These are phyloP conservation scores for Scolopax mira DNA, from an alignment of 2,113 vertebrate genomes.

Conservation along the genomic window DNA sequence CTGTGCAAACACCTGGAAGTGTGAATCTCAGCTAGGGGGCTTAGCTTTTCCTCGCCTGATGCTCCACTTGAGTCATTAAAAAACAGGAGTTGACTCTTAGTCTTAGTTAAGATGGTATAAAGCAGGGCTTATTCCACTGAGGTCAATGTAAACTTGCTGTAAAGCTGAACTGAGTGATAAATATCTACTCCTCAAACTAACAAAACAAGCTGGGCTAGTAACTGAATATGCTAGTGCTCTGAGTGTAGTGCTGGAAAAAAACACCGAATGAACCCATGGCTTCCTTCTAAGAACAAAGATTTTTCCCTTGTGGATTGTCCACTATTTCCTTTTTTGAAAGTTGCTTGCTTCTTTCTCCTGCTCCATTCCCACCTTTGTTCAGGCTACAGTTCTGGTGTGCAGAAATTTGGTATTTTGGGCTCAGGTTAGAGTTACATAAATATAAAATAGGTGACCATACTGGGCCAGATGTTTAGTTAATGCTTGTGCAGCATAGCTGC, in stretches of 20 bases:
- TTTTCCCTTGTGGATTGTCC: background rate
- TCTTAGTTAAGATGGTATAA: background rate
- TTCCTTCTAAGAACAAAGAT: background rate
- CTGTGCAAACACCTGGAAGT: rapidly evolving
- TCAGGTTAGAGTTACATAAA: background rate
- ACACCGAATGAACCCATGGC: background rate
- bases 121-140: background rate
- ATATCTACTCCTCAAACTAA: background rate
- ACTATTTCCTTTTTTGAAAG: background rate
- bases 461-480: background rate
- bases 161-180: background rate
- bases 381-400: background rate
- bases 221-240: background rate
- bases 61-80: background rate
- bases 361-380: background rate
- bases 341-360: background rate
- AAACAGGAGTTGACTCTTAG: background rate
- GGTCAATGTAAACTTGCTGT: background rate
- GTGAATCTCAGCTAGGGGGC: background rate
- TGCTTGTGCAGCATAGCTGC: background rate
- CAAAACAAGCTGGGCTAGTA: background rate
- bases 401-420: background rate
- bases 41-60: background rate
- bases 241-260: background rate
- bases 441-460: background rate